Conservation (phyloP, 2,888 invertebrate species). For the Orthosia incerta region DNA sequence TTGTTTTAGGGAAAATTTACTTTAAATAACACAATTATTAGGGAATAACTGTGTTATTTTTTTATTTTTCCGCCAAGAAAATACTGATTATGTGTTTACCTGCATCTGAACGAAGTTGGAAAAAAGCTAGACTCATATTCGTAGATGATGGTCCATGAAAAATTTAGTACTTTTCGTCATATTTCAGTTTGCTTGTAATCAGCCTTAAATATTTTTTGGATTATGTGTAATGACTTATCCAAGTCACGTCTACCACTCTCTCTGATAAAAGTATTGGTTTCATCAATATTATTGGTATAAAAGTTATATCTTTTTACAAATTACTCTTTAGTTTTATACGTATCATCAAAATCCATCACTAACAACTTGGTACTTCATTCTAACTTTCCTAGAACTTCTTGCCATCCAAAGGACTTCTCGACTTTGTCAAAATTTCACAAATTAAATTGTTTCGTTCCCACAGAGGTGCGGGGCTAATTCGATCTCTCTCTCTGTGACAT, state of each 20-base stretch:
- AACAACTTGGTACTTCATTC: conserved; percentile 46
- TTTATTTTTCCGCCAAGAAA: too few relatives aligned
- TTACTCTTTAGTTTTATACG: neutral
- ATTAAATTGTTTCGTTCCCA: conserved; percentile 61
- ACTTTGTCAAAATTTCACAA: conserved; percentile 55
- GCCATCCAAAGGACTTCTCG: conserved; percentile 23
- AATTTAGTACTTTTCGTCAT: too few relatives aligned
- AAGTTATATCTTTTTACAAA: neutral
- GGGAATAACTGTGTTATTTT: too few relatives aligned
- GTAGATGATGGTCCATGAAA: neutral
- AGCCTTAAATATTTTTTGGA: neutral
- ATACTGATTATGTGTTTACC: too few relatives aligned
- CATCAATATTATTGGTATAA: neutral
- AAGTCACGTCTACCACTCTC: neutral
- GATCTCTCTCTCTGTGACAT: conserved; percentile 65
- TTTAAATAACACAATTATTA: too few relatives aligned
- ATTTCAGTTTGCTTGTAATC: neutral
- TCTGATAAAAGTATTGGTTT: conserved; percentile 6
- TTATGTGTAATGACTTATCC: neutral
- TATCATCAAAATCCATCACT: conserved; percentile 11
- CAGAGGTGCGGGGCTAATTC: conserved; percentile 64
- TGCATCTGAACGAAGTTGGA: too few relatives aligned
- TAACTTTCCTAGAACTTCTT: conserved; percentile 50
- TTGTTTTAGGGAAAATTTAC: too few relatives aligned
- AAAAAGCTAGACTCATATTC: too few relatives aligned